Conservation (phyloP, 2,888 invertebrate genomes). For the Arctia plantaginis region DNA sequence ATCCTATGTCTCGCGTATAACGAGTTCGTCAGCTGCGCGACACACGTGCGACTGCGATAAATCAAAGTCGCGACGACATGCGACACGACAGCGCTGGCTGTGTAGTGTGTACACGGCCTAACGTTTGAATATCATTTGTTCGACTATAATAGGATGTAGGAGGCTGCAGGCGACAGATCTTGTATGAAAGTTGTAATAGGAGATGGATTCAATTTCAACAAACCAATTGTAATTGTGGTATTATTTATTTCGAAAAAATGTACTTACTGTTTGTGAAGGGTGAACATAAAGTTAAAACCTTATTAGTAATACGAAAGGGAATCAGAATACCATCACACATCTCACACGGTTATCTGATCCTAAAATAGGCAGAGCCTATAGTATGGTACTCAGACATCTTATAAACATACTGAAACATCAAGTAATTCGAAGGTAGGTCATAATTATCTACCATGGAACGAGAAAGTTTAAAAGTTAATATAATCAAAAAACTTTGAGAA, state of each 20-base stretch:
- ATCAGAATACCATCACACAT: too few species aligned
- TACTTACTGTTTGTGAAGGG: too few species aligned
- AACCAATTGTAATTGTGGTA: background rate
- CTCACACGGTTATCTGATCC: too few species aligned
- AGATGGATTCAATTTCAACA: background rate
- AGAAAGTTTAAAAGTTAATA: background rate
- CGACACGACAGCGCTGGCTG: background rate
- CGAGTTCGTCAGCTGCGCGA: background rate
- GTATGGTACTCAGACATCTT: too few species aligned
- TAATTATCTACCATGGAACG: too few species aligned
- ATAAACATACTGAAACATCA: too few species aligned
- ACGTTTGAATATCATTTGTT: background rate
- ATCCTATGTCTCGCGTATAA: background rate
- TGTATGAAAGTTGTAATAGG: background rate
- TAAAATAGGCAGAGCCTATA: too few species aligned
- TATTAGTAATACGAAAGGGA: too few species aligned
- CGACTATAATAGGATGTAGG: background rate
- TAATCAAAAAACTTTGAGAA: background rate
- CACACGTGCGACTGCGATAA: slow-evolving; percentile 15
- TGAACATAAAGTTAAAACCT: too few species aligned
- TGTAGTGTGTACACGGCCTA: background rate
- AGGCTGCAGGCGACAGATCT: background rate
- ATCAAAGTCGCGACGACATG: slow-evolving; percentile 9
- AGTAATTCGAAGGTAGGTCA: too few species aligned
- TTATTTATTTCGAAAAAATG: too few species aligned